phyloP scores from a whole-genome alignment of 2,888 invertebrate species.

The Synanthedon tipuliformis region DNA sequence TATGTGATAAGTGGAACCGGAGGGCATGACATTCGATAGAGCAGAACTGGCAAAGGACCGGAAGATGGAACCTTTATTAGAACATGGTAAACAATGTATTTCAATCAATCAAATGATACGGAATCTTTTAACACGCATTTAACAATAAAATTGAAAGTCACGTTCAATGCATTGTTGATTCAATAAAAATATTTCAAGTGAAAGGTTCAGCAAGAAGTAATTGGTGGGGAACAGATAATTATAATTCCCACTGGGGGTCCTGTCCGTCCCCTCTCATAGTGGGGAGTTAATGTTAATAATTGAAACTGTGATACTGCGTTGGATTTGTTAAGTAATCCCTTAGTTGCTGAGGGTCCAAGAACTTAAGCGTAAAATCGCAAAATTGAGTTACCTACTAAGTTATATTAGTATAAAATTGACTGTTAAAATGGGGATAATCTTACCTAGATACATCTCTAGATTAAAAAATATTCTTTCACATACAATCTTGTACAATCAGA shows the following conservation, averaged over 20 bases:
- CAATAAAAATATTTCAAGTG: conserved; percentile 8
- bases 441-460: too few species aligned
- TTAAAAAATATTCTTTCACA: too few species aligned
- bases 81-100: too few species aligned
- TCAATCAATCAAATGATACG: too few species aligned
- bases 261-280: conserved; percentile 20
- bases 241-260: conserved; percentile 26
- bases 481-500: too few species aligned
- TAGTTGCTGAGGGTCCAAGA: conserved; percentile 16
- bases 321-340: conserved; percentile 33
- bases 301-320: conserved; percentile 24
- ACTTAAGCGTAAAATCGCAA: conserved; percentile 1
- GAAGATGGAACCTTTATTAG: too few species aligned
- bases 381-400: neutral
- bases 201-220: conserved; percentile 23
- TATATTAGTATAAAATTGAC: too few species aligned
- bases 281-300: conserved; percentile 28
- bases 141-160: neutral
- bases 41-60: too few species aligned
- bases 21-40: too few species aligned
- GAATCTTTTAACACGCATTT: neutral
- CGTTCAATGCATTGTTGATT: neutral
- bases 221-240: conserved; percentile 36
- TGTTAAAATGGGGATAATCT: too few species aligned
- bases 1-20: too few species aligned